Percentiles rank a stretch among this genome's conserved stretches.
Conservation (phyloP, 2,113 vertebrate species). For the Cynoglossus semilaevis region DNA sequence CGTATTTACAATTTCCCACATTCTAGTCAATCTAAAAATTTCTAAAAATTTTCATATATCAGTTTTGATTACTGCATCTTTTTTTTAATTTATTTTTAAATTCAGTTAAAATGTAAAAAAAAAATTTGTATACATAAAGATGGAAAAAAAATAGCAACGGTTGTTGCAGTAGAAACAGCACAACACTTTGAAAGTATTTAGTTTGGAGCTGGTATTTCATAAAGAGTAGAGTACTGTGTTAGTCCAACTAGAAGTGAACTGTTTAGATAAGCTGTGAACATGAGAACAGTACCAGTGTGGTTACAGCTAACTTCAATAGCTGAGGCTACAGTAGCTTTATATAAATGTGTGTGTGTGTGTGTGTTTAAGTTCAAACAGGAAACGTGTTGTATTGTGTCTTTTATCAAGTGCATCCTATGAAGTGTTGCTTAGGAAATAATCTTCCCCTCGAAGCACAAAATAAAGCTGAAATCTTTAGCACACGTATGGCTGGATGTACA, state of each 20-base stretch:
- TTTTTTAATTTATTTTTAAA: no score
- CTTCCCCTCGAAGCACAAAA: conserved; percentile 4
- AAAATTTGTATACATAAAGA: no score
- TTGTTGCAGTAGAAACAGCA: no score
- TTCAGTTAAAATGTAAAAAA: no score
- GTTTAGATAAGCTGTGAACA: conserved; percentile 1
- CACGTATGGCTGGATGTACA: conserved; percentile 7
- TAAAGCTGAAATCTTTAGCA: neutral
- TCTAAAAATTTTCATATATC: no score
- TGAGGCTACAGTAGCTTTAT: neutral
- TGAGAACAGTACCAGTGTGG: conserved; percentile 19
- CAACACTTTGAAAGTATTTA: neutral
- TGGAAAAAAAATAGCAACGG: no score
- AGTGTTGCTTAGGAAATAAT: neutral
- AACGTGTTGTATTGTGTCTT: neutral
- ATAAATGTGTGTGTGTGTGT: neutral
- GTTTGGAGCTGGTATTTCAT: neutral
- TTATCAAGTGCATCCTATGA: conserved; percentile 4
- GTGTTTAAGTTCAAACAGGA: neutral
- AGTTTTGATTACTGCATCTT: no score
- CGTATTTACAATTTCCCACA: no score
- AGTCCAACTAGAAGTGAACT: neutral
- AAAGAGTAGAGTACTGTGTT: neutral
- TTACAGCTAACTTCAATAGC: neutral
- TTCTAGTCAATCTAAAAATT: no score